Evolutionary conservation across 2,113 vertebrate genomes (phyloP).

Genomic region (Turdus rufiventris): DNA sequence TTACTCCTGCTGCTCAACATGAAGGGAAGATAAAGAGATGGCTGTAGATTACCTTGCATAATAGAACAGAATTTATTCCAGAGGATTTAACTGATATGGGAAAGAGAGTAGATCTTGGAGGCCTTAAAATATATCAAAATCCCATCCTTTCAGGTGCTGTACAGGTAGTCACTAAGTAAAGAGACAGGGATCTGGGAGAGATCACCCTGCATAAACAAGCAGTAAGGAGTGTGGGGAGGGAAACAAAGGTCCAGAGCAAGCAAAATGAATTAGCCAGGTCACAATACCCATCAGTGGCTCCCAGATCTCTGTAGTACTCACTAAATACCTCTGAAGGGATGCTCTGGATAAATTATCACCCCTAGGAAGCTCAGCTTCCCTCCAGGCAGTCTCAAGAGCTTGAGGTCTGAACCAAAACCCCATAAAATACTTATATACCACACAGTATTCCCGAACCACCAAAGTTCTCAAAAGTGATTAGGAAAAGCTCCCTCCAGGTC

Average conservation of each 20-base stretch:
- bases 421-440: rapidly evolving
- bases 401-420: background rate
- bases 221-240: background rate
- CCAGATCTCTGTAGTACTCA: no score
- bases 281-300: background rate
- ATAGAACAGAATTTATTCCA: background rate
- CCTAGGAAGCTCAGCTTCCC: background rate
- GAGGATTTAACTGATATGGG: background rate
- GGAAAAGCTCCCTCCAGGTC: background rate
- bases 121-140: background rate
- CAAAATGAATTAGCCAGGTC: background rate
- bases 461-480: background rate
- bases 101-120: background rate
- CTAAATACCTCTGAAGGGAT: background rate
- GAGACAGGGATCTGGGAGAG: background rate
- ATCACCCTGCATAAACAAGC: background rate
- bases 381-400: background rate
- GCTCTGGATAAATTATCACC: background rate
- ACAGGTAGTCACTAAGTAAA: background rate
- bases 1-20: background rate
- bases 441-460: rapidly evolving
- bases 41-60: background rate
- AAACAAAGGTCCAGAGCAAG: background rate
- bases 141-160: background rate
- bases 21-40: background rate